phyloP scores from a whole-genome alignment of 2,113 vertebrate species.

The Rallus limicola region DNA sequence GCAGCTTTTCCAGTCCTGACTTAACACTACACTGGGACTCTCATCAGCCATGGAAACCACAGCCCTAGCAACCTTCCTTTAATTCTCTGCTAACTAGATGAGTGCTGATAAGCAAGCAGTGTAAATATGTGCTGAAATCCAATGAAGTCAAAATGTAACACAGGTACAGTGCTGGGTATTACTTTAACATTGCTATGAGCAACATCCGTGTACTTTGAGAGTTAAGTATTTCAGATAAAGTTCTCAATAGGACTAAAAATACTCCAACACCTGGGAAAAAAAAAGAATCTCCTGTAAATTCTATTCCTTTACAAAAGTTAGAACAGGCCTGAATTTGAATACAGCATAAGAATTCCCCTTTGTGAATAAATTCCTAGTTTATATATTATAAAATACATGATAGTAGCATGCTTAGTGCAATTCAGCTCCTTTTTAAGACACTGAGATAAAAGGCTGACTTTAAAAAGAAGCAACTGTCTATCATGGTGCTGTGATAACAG shows the following conservation, averaged over 20 bases:
- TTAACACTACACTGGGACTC: neutral
- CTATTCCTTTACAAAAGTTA: neutral
- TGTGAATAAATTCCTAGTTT: neutral
- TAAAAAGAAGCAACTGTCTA: neutral
- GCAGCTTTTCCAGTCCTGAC: neutral
- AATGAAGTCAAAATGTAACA: neutral
- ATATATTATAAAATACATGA: neutral
- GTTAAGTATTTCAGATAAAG: neutral
- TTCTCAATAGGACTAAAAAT: neutral
- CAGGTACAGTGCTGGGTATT: neutral
- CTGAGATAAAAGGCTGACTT: neutral
- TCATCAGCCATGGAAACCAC: slow-evolving; percentile 9
- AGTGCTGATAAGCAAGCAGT: neutral
- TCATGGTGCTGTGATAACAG: neutral
- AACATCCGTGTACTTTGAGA: neutral
- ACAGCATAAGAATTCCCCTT: neutral
- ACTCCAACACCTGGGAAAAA: neutral
- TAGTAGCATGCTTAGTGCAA: neutral
- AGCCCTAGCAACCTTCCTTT: slow-evolving; percentile 16
- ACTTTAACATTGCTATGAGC: neutral
- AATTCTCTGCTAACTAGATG: slow-evolving; percentile 11
- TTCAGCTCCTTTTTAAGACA: neutral
- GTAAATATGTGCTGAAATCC: neutral
- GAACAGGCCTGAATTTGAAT: neutral
- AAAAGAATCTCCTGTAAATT: neutral